phyloP scores from a whole-genome alignment of 2,888 invertebrate genomes.

The Exocentrus adspersus region DNA sequence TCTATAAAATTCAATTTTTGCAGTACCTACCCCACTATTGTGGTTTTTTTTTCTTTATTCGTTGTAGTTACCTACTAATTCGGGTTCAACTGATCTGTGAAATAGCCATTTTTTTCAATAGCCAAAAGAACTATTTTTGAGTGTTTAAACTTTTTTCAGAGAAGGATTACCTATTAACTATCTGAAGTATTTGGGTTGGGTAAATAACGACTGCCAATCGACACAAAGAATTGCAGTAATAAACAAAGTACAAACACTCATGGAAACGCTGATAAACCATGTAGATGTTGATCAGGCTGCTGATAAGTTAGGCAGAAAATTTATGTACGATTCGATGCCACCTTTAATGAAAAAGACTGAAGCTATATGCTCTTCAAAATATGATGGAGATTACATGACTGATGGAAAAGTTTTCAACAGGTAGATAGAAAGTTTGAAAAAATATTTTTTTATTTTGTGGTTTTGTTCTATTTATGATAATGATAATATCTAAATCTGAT shows the following conservation, averaged over 20 bases:
- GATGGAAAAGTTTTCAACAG: conserved; percentile 71
- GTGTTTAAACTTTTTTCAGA: too few species aligned
- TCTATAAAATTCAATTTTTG: too few species aligned
- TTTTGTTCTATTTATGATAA: too few species aligned
- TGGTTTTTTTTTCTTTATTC: too few species aligned
- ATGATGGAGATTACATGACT: conserved; percentile 76
- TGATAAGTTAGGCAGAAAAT: conserved; percentile 86
- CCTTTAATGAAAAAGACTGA: conserved; percentile 79
- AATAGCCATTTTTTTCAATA: too few species aligned
- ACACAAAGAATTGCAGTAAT: conserved; percentile 63
- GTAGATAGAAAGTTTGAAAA: too few species aligned
- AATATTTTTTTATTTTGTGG: too few species aligned
- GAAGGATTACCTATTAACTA: conserved; percentile 84
- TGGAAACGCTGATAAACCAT: conserved; percentile 70
- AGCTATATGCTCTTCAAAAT: conserved; percentile 74
- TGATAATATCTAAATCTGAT: conserved; percentile 41
- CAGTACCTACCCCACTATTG: too few species aligned
- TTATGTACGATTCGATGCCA: conserved; percentile 88
- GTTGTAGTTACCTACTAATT: too few species aligned
- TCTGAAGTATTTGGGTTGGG: conserved; percentile 78
- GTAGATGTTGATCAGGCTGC: conserved; percentile 81
- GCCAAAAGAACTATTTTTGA: too few species aligned
- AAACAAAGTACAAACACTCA: conserved; percentile 66
- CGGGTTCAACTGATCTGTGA: too few species aligned
- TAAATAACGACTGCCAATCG: conserved; percentile 68